These are phyloP conservation scores for Pedicia rivosa DNA, from an alignment of 2,888 invertebrate genomes.

Conservation along the genomic window DNA sequence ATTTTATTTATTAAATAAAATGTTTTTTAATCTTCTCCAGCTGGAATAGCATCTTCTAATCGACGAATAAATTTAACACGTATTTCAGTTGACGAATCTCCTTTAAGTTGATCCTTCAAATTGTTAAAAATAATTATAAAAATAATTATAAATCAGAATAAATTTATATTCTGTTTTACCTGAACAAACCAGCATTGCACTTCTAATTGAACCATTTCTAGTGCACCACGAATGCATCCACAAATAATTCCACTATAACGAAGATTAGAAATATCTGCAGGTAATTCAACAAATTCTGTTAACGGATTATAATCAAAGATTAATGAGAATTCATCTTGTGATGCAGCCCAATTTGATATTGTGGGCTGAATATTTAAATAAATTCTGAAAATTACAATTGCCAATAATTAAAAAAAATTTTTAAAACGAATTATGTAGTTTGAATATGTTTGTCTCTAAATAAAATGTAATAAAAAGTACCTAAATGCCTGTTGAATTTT, in stretches of 20 bases:
- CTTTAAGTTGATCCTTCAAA: constrained; percentile 93
- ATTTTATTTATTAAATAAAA: constrained; percentile 3
- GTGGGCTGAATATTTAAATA: constrained; percentile 86
- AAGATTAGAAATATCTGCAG: constrained; percentile 62
- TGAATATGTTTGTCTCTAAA: too few relatives aligned
- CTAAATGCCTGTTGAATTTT: constrained; percentile 68
- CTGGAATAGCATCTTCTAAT: constrained; percentile 94
- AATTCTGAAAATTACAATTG: constrained; percentile 33
- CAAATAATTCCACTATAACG: constrained; percentile 88
- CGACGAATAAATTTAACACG: constrained; percentile 87
- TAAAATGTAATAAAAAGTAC: not conserved
- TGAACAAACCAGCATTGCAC: constrained; percentile 86
- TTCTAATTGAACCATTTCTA: constrained; percentile 98
- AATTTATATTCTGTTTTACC: constrained; percentile 24
- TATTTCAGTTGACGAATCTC: constrained; percentile 85
- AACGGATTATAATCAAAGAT: constrained; percentile 90
- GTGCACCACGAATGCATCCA: constrained; percentile 81
- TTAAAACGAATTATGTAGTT: too few relatives aligned
- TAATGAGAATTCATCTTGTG: constrained; percentile 92
- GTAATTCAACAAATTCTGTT: constrained; percentile 94
- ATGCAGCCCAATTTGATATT: constrained; percentile 85
- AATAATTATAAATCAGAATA: constrained; percentile 14
- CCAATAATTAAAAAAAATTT: not conserved
- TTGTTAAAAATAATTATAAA: constrained; percentile 18
- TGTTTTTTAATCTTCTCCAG: constrained; percentile 80